Conservation (phyloP, 2,797 vertebrate genomes). For the Gymnodraco acuticeps region DNA sequence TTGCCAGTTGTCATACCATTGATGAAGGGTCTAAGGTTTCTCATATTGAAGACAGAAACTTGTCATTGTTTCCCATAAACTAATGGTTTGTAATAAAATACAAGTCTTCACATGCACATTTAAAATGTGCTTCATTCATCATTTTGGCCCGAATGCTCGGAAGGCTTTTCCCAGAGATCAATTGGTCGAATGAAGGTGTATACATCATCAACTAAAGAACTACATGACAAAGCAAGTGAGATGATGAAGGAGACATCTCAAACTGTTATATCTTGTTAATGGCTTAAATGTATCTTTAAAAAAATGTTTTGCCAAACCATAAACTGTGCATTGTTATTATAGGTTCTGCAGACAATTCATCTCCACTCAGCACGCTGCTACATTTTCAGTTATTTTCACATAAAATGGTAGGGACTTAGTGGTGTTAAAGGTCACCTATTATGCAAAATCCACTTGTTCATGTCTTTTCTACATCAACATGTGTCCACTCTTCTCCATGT, state of each 20-base stretch:
- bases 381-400: background rate
- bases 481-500: too few species aligned
- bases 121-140: background rate
- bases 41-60: too few species aligned
- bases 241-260: background rate
- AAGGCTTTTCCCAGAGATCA: conserved; percentile 5
- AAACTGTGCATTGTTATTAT: background rate
- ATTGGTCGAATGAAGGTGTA: background rate
- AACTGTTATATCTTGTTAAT: background rate
- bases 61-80: background rate
- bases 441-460: too few species aligned
- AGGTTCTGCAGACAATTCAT: background rate
- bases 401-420: background rate
- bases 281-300: too few species aligned
- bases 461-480: too few species aligned
- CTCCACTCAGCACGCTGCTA: background rate
- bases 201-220: background rate
- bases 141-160: background rate
- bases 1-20: background rate
- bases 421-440: background rate
- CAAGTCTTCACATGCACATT: background rate
- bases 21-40: too few species aligned
- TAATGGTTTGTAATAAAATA: background rate
- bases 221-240: background rate
- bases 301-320: too few species aligned